phyloP scores from a whole-genome alignment of 2,888 invertebrate genomes.

The Drosophila falleni region DNA sequence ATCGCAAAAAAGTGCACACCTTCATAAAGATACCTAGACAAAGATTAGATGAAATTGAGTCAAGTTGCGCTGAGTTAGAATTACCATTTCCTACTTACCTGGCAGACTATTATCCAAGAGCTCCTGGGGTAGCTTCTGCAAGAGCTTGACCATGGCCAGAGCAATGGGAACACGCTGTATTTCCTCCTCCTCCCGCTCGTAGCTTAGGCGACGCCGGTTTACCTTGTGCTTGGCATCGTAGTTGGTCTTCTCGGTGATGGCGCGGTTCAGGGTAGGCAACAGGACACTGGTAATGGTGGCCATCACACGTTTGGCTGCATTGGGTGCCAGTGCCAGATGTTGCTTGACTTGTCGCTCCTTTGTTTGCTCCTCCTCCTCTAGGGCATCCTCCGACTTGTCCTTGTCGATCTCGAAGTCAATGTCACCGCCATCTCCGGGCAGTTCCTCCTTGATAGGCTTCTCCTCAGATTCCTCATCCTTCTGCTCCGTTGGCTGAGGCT shows the following conservation, averaged over 20 bases:
- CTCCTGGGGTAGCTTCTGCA: conserved; percentile 93
- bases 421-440: conserved; percentile 4
- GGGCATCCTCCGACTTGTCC: conserved; percentile 20
- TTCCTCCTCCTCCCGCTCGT: conserved; percentile 95
- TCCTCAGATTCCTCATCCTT: conserved; percentile 75
- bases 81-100: conserved; percentile 49
- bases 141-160: conserved; percentile 94
- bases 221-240: conserved; percentile 92
- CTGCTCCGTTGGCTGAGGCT: conserved; percentile 77
- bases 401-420: conserved; percentile 49
- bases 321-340: conserved; percentile 87
- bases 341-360: conserved; percentile 36
- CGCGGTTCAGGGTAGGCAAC: conserved; percentile 92
- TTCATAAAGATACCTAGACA: conserved; percentile 92
- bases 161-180: conserved; percentile 96
- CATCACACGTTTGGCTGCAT: conserved; percentile 91
- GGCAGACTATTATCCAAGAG: conserved; percentile 92
- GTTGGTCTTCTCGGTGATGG: conserved; percentile 89
- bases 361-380: conserved; percentile 17
- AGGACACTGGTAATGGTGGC: conserved; percentile 89
- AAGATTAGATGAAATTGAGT: no score
- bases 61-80: no score
- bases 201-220: conserved; percentile 89
- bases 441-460: conserved; percentile 10
- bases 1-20: conserved; percentile 95